Evolutionary conservation across 2,797 vertebrate genomes (phyloP).

Genomic region (Ctenopoma multispine): DNA sequence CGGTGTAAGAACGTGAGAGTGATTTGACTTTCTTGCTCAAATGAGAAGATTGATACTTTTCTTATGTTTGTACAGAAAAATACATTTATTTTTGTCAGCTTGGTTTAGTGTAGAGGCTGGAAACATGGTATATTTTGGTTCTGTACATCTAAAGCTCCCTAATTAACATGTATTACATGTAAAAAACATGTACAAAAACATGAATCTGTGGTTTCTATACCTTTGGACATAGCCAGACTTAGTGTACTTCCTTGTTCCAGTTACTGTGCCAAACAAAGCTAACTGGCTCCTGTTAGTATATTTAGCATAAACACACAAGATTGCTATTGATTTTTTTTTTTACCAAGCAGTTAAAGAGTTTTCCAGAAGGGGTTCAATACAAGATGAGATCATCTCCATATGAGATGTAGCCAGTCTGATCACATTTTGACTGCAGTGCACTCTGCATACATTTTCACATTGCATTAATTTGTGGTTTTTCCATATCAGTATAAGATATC

Average conservation of each 20-base stretch:
- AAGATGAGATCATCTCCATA: background rate
- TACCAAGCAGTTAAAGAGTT: background rate
- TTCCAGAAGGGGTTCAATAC: background rate
- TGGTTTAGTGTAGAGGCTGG: no score
- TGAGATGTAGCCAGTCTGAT: background rate
- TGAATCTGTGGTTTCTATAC: background rate
- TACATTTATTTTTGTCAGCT: no score
- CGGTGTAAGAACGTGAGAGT: no score
- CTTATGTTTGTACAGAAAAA: no score
- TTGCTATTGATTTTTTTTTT: background rate
- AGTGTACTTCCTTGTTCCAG: background rate
- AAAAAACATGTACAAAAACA: no score
- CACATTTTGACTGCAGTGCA: background rate
- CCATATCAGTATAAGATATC: background rate
- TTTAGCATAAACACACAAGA: background rate
- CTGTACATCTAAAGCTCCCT: background rate
- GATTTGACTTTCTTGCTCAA: no score
- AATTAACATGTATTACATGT: background rate
- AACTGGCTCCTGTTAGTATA: background rate
- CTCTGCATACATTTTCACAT: background rate
- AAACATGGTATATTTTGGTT: no score
- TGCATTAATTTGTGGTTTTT: slow-evolving; percentile 3
- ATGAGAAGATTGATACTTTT: no score
- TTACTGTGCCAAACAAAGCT: background rate
- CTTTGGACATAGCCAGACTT: background rate